phyloP scores from a whole-genome alignment of 2,113 vertebrate species.

The Seriola rivoliana region DNA sequence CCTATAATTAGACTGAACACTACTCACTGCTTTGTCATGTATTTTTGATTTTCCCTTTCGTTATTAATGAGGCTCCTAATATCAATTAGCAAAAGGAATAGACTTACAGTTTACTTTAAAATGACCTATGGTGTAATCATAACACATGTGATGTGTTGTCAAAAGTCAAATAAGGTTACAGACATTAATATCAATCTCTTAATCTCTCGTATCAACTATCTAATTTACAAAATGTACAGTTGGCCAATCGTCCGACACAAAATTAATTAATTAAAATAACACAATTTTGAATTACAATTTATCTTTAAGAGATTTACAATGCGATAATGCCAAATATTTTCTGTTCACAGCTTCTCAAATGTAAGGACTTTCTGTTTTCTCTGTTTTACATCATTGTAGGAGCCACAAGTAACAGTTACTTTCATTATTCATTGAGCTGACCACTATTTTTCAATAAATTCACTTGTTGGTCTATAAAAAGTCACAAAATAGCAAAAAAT shows the following conservation, averaged over 20 bases:
- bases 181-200: neutral
- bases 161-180: constrained; percentile 2
- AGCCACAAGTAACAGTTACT: too few relatives aligned
- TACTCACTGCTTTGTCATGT: constrained; percentile 27
- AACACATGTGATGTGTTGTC: neutral
- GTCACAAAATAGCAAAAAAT: too few relatives aligned
- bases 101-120: neutral
- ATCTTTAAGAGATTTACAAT: neutral
- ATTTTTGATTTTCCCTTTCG: constrained; percentile 10
- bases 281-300: neutral
- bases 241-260: too few relatives aligned
- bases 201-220: neutral
- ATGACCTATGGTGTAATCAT: neutral
- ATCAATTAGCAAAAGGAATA: neutral
- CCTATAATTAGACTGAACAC: constrained; percentile 56
- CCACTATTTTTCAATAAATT: too few relatives aligned
- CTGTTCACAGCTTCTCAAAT: too few relatives aligned
- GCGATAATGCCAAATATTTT: too few relatives aligned
- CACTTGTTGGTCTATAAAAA: too few relatives aligned
- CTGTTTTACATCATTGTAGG: too few relatives aligned
- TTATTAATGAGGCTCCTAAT: constrained; percentile 12
- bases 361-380: too few relatives aligned
- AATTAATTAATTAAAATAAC: neutral
- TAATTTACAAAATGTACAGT: neutral
- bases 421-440: too few relatives aligned